phyloP scores from a whole-genome alignment of 2,888 invertebrate genomes.

The Torymus aiolomorphi region DNA sequence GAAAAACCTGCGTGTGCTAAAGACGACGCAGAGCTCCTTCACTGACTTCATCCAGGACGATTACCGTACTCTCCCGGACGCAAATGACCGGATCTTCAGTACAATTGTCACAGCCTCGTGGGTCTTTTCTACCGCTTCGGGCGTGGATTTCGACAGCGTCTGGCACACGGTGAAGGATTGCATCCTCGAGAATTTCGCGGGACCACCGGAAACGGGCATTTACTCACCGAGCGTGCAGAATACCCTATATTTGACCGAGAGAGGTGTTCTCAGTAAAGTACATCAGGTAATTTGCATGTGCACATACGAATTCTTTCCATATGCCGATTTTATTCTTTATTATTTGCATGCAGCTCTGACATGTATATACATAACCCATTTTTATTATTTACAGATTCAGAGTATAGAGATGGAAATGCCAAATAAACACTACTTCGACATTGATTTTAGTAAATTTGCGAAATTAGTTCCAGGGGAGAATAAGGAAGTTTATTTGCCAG shows the following conservation, averaged over 20 bases:
- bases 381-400: slow-evolving; percentile 77
- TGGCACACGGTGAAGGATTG: slow-evolving; percentile 85
- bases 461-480: slow-evolving; percentile 80
- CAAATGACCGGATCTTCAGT: slow-evolving; percentile 86
- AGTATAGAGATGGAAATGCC: slow-evolving; percentile 88
- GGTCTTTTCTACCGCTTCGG: slow-evolving; percentile 82
- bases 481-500: slow-evolving; percentile 84
- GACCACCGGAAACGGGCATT: slow-evolving; percentile 83
- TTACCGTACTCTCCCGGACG: slow-evolving; percentile 85
- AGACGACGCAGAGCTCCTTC: slow-evolving; percentile 89
- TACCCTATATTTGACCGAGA: slow-evolving; percentile 85
- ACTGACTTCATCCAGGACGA: slow-evolving; percentile 88
- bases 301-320: too few relatives aligned
- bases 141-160: slow-evolving; percentile 83
- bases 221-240: slow-evolving; percentile 89
- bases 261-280: slow-evolving; percentile 82
- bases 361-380: slow-evolving; percentile 25
- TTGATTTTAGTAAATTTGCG: slow-evolving; percentile 86
- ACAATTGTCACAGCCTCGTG: slow-evolving; percentile 86
- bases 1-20: slow-evolving; percentile 83
- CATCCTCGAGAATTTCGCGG: slow-evolving; percentile 86
- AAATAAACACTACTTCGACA: slow-evolving; percentile 87
- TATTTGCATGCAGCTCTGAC: not conserved
- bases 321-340: too few relatives aligned
- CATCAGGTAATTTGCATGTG: slow-evolving; percentile 78